These are phyloP conservation scores for Platorchestia sp. DNA, from an alignment of 1,140 invertebrate genomes.

Conservation along the genomic window DNA sequence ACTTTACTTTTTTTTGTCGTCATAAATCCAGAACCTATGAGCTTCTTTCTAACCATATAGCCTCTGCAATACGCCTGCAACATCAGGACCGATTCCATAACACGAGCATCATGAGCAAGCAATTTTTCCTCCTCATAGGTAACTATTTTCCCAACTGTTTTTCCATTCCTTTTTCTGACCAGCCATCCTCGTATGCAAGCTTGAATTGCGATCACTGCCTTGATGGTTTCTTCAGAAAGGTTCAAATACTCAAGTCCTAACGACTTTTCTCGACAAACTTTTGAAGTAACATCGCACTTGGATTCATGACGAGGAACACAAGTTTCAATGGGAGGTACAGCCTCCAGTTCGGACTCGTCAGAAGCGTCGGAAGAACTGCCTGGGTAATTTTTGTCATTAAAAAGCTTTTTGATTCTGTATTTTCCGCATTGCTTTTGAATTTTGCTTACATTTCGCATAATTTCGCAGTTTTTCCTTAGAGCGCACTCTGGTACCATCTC, in stretches of 20 bases:
- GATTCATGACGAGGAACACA: not conserved
- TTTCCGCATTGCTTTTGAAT: not conserved
- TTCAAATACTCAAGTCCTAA: not conserved
- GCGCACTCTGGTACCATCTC: not conserved
- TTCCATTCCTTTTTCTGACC: not conserved
- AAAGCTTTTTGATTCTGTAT: not conserved
- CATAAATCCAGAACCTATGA: not conserved
- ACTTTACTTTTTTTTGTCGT: not conserved
- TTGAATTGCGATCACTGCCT: not conserved
- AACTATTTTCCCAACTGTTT: not conserved
- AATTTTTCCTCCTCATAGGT: not conserved
- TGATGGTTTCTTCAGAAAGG: not conserved
- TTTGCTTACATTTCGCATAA: not conserved
- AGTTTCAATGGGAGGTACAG: not conserved
- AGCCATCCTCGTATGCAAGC: not conserved
- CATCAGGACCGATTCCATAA: not conserved
- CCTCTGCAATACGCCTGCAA: not conserved
- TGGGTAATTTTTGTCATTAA: not conserved
- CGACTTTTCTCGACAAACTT: not conserved
- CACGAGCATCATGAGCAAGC: not conserved
- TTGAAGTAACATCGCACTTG: not conserved
- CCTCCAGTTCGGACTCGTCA: not conserved
- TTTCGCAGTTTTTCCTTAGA: not conserved
- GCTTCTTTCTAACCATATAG: not conserved
- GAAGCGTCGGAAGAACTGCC: not conserved